Conservation (phyloP, 2,888 invertebrate species). For the Ariolimax columbianus region DNA sequence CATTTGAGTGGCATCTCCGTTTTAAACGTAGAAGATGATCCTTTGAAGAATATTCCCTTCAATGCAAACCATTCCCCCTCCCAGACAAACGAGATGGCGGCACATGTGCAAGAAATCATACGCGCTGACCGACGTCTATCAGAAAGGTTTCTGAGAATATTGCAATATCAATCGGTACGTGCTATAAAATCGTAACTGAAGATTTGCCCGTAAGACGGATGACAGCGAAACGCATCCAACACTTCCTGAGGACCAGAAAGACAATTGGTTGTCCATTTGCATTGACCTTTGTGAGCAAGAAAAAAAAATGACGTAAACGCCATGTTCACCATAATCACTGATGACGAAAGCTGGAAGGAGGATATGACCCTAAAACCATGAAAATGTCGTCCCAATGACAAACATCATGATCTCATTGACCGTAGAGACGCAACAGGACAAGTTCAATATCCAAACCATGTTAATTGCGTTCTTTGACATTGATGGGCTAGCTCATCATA, state of each 20-base stretch:
- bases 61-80: background rate
- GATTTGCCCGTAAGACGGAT: too few relatives aligned
- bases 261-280: background rate
- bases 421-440: background rate
- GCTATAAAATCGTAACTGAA: too few relatives aligned
- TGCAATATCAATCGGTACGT: too few relatives aligned
- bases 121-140: background rate
- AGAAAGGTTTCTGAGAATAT: too few relatives aligned
- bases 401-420: background rate
- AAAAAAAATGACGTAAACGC: background rate
- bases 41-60: background rate
- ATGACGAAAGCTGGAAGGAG: background rate
- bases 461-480: too few relatives aligned
- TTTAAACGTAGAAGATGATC: background rate
- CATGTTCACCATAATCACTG: background rate
- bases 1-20: background rate
- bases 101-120: background rate
- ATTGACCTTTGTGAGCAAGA: background rate
- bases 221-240: too few relatives aligned
- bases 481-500: background rate
- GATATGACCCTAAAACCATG: background rate
- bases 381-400: background rate
- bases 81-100: background rate
- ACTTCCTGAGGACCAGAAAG: background rate
- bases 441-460: background rate